Evolutionary conservation across 2,888 invertebrate species (phyloP).

Genomic region (Dicranocentrus wangi): DNA sequence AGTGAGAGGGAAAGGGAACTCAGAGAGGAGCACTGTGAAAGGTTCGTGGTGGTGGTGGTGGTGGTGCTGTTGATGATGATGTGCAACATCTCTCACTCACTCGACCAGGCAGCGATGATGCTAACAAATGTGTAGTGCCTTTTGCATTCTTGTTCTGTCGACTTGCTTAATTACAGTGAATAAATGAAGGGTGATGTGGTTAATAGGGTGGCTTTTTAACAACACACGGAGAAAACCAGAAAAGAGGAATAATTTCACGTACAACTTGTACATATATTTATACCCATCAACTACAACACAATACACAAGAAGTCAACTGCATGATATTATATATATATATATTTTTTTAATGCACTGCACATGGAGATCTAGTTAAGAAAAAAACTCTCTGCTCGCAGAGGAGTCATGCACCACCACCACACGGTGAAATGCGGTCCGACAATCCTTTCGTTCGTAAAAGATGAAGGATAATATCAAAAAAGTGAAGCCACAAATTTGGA

Average conservation of each 20-base stretch:
- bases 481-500: background rate
- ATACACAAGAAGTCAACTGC: no score
- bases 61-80: conserved; percentile 58
- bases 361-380: no score
- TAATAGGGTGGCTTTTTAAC: conserved; percentile 61
- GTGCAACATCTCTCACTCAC: conserved; percentile 65
- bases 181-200: conserved; percentile 62
- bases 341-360: no score
- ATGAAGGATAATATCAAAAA: no score
- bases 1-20: background rate
- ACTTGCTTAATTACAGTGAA: conserved; percentile 55
- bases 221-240: conserved; percentile 46
- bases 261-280: background rate
- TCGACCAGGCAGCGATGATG: no score
- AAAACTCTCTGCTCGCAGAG: background rate
- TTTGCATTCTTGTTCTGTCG: conserved; percentile 47
- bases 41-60: background rate
- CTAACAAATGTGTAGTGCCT: conserved; percentile 17
- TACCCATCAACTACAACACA: no score
- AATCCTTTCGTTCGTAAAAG: no score
- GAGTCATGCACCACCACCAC: no score
- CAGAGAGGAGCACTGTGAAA: background rate
- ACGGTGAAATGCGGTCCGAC: no score
- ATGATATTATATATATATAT: no score
- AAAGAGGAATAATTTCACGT: conserved; percentile 45